Percentiles rank a stretch among this genome's conserved stretches.
These are phyloP conservation scores for Leucania comma DNA, from an alignment of 2,888 invertebrate genomes.

Conservation along the genomic window DNA sequence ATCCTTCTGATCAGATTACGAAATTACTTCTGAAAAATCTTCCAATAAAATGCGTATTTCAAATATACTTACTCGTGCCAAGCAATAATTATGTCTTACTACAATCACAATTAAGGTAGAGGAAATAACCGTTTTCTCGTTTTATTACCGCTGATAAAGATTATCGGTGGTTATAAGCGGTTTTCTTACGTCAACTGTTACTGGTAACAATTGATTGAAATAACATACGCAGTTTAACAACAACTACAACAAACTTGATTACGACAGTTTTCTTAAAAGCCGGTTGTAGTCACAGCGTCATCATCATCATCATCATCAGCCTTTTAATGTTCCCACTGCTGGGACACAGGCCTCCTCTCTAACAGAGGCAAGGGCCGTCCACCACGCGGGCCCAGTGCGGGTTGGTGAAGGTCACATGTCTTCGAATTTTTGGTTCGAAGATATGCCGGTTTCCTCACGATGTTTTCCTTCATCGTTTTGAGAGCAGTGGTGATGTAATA, in stretches of 20 bases:
- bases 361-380: too few relatives aligned
- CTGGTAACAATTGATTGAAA: slow-evolving; percentile 46
- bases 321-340: too few relatives aligned
- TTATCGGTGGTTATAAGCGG: slow-evolving; percentile 3
- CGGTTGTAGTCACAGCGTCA: too few relatives aligned
- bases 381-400: too few relatives aligned
- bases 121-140: slow-evolving; percentile 48
- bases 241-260: slow-evolving; percentile 11
- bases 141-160: slow-evolving; percentile 46
- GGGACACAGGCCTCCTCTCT: too few relatives aligned
- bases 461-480: too few relatives aligned
- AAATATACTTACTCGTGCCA: neutral
- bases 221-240: slow-evolving; percentile 29
- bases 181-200: slow-evolving; percentile 36
- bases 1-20: neutral
- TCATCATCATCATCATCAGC: too few relatives aligned
- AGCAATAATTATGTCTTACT: slow-evolving; percentile 4
- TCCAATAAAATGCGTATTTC: neutral
- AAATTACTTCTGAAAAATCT: neutral
- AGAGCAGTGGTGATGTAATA: too few relatives aligned
- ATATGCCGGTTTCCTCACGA: too few relatives aligned
- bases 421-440: too few relatives aligned
- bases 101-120: slow-evolving; percentile 15
- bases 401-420: too few relatives aligned
- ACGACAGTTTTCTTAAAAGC: neutral